Conservation (phyloP, 2,113 vertebrate genomes). For the Melanostigma gelatinosum region DNA sequence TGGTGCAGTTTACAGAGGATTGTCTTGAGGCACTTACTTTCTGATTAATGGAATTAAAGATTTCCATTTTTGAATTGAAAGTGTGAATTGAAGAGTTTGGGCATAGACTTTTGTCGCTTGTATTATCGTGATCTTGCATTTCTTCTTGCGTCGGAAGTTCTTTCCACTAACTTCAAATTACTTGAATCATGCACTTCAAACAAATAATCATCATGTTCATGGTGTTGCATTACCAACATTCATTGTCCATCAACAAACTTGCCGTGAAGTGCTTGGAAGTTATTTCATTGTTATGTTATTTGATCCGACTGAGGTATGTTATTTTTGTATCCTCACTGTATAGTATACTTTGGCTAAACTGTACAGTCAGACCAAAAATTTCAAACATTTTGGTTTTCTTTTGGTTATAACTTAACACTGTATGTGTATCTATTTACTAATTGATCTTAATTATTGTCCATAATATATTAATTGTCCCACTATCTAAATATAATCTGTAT, state of each 20-base stretch:
- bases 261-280: neutral
- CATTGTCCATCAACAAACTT: neutral
- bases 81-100: constrained; percentile 14
- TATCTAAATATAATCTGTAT: neutral
- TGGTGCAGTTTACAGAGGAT: neutral
- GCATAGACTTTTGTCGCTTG: neutral
- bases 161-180: neutral
- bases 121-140: neutral
- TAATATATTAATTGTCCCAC: neutral
- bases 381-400: neutral
- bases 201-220: neutral
- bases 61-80: neutral
- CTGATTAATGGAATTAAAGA: constrained; percentile 31
- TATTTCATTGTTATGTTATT: neutral
- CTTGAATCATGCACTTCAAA: neutral
- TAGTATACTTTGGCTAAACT: neutral
- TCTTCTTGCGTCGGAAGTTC: neutral
- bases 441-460: neutral
- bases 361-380: neutral
- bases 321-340: neutral
- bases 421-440: neutral
- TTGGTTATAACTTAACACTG: neutral
- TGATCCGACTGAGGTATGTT: neutral
- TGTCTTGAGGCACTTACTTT: neutral
- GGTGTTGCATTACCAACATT: neutral